Percentiles rank a stretch among this genome's conserved stretches.
phyloP scores from a whole-genome alignment of 1,140 invertebrate species.

The Olivierus martensii region DNA sequence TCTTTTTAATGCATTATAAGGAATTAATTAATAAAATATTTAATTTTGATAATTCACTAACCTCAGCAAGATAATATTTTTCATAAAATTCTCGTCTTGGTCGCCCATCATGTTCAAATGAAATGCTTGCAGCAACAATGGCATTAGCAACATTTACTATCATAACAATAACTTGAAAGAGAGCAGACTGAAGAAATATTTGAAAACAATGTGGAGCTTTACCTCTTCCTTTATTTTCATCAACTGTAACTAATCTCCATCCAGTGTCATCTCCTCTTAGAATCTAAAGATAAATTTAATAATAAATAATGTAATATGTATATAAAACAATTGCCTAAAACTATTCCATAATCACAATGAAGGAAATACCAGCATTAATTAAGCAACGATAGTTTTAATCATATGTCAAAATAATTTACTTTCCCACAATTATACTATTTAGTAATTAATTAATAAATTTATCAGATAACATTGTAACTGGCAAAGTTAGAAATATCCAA shows the following conservation, averaged over 20 bases:
- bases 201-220: constrained; percentile 75
- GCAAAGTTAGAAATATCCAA: too few species aligned
- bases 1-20: not conserved
- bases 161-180: constrained; percentile 62
- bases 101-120: constrained; percentile 80
- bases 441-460: too few species aligned
- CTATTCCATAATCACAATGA: too few species aligned
- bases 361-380: too few species aligned
- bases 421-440: too few species aligned
- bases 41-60: constrained; percentile 25
- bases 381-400: too few species aligned
- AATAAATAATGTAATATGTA: too few species aligned
- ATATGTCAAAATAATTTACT: too few species aligned
- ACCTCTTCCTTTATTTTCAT: constrained; percentile 82
- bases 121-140: constrained; percentile 89
- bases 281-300: constrained; percentile 40
- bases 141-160: constrained; percentile 88
- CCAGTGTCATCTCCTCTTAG: constrained; percentile 74
- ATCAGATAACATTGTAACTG: too few species aligned
- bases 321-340: too few species aligned
- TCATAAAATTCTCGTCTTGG: constrained; percentile 63
- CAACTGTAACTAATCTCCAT: constrained; percentile 87
- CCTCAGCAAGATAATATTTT: constrained; percentile 89
- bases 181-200: constrained; percentile 73
- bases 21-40: not conserved